Evolutionary conservation across 2,888 invertebrate species (phyloP), one percentile per base, ranked within the genome.

Genomic region (Megaustenia siamemsis): DNA sequence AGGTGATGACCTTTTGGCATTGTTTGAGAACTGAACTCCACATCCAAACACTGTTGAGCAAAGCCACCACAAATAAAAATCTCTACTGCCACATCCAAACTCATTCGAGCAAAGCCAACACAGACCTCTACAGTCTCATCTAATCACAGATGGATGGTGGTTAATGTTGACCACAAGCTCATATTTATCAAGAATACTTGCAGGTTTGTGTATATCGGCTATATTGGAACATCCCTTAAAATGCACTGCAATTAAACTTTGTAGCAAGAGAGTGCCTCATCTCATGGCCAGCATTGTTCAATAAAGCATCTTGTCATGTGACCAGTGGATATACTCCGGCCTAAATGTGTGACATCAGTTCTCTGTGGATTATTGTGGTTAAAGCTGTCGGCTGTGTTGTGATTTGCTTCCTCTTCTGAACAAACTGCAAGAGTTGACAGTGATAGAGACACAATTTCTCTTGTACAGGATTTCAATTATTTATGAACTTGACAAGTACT

Each of bases 1-100:
- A 91, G 92, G 89, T 87, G 97, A 97, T 93, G 97, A 97, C 94
- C 96, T 97, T 93, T 95, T 97, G 91, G 96, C 97, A 90, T 95
- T 97, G 91, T 97, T 97, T 94, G 97, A 97, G 93, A 96, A 90
- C 60, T 92, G 90, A 71, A 21, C 10, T 32, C 21, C n/a, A 78
- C 35, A 24, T 32, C 43, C 35, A 38, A 53, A 56, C 43, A 56
- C 53, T 21, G 53, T 38, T 45, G 45, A 73, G 32, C 45, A 73
- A 21, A 43, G 71, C 45, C 10, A 24, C n/a, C 40, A 43, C 45
- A 71, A 69, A 28, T 73, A 3, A 38, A 28, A 49, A 35, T 32
- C 32, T 35, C 32, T 75, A 32, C 49, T 75, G 75, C 53, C 28
- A 49, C 53, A 75, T 35, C 24, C 43, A 40, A 24, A 1, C 24